These are phyloP conservation scores for Morbakka virulenta DNA, from an alignment of 30 jellyfish, hydroid and myxozoan species.

Conservation along the genomic window DNA sequence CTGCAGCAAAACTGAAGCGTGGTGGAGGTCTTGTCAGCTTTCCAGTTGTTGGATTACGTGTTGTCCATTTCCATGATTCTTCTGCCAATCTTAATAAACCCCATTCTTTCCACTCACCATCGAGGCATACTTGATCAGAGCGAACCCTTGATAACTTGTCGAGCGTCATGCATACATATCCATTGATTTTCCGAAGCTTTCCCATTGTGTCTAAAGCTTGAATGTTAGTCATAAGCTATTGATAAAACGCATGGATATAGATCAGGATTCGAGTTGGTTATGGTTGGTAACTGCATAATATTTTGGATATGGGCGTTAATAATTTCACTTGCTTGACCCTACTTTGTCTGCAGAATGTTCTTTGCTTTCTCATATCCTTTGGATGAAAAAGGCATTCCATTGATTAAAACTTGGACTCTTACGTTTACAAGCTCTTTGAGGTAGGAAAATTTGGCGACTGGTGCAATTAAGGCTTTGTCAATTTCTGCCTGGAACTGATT, in stretches of 20 bases:
- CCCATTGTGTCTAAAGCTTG: constrained; percentile 64
- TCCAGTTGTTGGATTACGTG: constrained; percentile 40
- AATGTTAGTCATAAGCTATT: constrained; percentile 44
- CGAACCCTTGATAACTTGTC: constrained; percentile 52
- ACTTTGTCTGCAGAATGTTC: constrained; percentile 21
- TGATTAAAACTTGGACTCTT: constrained; percentile 29
- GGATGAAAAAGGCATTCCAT: constrained; percentile 25
- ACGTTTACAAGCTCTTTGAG: constrained; percentile 48
- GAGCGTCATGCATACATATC: constrained; percentile 44
- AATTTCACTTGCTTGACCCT: constrained; percentile 47
- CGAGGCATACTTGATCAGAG: constrained; percentile 43
- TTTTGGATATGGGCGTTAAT: constrained; percentile 58
- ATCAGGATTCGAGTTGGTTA: constrained; percentile 11
- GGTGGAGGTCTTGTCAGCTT: constrained; percentile 17
- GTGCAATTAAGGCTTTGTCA: constrained; percentile 20
- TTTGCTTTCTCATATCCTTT: constrained; percentile 50
- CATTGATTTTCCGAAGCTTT: constrained; percentile 26
- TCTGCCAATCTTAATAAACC: neutral
- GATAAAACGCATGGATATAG: constrained; percentile 52
- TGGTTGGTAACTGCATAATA: constrained; percentile 31
- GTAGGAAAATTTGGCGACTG: constrained; percentile 46
- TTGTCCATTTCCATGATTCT: constrained; percentile 33
- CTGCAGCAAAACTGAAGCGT: neutral
- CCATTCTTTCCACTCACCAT: constrained; percentile 55
- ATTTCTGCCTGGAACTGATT: constrained; percentile 43